Evolutionary conservation across 2,113 vertebrate genomes (phyloP), one percentile per base, ranked within the genome.

Genomic region (Otus sunia): DNA sequence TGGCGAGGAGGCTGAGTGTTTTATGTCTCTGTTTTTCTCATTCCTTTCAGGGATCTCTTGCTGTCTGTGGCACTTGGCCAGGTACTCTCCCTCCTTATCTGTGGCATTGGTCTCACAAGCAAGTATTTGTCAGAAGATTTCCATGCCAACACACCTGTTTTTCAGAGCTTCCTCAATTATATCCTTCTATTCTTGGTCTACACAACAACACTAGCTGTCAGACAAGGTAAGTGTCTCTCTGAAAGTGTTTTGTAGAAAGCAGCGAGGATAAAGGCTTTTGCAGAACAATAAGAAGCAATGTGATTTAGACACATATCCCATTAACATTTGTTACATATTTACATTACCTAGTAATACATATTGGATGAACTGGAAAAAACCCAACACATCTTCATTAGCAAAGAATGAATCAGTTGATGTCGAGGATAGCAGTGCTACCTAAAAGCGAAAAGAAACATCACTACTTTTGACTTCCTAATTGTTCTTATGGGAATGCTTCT

Each of bases 151-250:
- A 99, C 99, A 9, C 99, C 99, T 10, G 98, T 99, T 95, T 99
- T 99, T 96, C 99, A 99, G 98, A 99, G 99, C 98, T 99, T 99
- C 95, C 99, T 99, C 94, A 99, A 99, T 98, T 99, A 99, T 93
- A 99, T 99, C 95, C 98, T 99, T 74, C 98, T 99, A 47, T 99
- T 99, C 97, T 97, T 99, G 98, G 99, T 99, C 94, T 99, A 99
- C 97, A 99, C 99, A 29, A 99, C 99, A 66, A 99, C 99, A 23
- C 96, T 99, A 86, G 99, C 99, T 17, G 99, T 99, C 90, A 98
- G 99, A 95, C 99, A 99, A 99, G 99, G 99, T 99, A 98, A 98
- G 98, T 88, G 29, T 10, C 43, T 77, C 66, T 92, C 63, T 94
- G 59, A 72, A 90, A 66, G 29, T 34, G 11, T 66, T 92, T 12